phyloP scores from a whole-genome alignment of 2,113 vertebrate genomes.

The Grus americana region DNA sequence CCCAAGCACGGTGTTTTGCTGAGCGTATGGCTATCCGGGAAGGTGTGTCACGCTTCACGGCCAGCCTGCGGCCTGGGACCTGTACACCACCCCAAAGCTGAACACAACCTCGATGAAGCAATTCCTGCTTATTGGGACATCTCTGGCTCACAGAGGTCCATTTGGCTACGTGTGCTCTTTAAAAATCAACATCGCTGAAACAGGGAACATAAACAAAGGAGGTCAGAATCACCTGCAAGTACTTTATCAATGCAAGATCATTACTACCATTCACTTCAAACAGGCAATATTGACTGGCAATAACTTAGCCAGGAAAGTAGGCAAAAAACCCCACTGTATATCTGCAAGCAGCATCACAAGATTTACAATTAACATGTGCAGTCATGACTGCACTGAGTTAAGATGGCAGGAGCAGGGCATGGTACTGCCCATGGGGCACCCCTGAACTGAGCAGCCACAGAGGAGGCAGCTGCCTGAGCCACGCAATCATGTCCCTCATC shows the following conservation, averaged over 20 bases:
- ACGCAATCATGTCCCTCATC: not conserved
- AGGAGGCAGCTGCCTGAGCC: not conserved
- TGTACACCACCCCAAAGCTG: not conserved
- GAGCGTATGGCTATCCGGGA: not conserved
- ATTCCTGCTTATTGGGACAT: not conserved
- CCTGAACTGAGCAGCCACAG: not conserved
- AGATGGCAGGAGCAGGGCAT: not conserved
- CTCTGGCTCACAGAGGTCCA: not conserved
- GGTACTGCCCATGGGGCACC: not conserved
- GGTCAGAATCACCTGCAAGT: not conserved
- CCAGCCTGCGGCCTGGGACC: not conserved
- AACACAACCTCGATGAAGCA: not conserved
- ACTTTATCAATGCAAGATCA: not conserved
- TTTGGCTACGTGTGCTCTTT: not conserved
- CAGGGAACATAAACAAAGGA: not conserved
- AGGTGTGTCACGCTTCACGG: not conserved
- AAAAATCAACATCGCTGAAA: not conserved
- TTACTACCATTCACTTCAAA: not conserved
- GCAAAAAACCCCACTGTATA: rapidly evolving
- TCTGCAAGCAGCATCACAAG: not conserved
- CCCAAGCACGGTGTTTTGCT: not conserved
- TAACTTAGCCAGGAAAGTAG: not conserved
- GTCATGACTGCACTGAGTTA: not conserved
- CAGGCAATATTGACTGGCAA: not conserved
- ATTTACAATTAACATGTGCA: not conserved